Evolutionary conservation across 2,113 vertebrate genomes (phyloP).

Genomic region (Monopterus albus): DNA sequence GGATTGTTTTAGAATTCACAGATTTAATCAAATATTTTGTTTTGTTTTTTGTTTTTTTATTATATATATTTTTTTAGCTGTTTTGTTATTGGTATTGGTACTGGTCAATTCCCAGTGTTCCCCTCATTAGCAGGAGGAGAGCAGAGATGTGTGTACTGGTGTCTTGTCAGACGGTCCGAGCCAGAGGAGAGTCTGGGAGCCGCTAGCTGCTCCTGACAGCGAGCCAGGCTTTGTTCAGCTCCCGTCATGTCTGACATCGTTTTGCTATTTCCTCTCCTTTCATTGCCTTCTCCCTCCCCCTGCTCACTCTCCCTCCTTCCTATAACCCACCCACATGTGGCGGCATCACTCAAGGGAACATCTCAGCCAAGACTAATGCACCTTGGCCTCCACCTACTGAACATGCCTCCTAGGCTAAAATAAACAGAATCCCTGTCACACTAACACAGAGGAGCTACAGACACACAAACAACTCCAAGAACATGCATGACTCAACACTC

Average conservation of each 20-base stretch:
- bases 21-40: neutral
- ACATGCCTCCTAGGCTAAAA: constrained; percentile 51
- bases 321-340: constrained; percentile 51
- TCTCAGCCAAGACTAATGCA: constrained; percentile 71
- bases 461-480: constrained; percentile 41
- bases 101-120: constrained; percentile 5
- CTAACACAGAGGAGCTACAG: constrained; percentile 14
- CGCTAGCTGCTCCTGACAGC: constrained; percentile 49
- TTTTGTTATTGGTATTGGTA: no score
- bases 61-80: no score
- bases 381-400: constrained; percentile 65
- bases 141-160: neutral
- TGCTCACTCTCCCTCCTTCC: neutral
- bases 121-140: constrained; percentile 3
- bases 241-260: constrained; percentile 61
- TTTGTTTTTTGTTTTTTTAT: neutral
- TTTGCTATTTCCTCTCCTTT: constrained; percentile 67
- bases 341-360: constrained; percentile 63
- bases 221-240: constrained; percentile 60
- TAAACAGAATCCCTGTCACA: constrained; percentile 62
- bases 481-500: constrained; percentile 72
- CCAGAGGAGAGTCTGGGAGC: constrained; percentile 48
- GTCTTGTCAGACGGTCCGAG: constrained; percentile 39
- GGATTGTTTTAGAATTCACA: neutral
- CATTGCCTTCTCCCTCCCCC: constrained; percentile 23